Conservation (phyloP, 2,113 vertebrate species). For the Lampris incognitus region DNA sequence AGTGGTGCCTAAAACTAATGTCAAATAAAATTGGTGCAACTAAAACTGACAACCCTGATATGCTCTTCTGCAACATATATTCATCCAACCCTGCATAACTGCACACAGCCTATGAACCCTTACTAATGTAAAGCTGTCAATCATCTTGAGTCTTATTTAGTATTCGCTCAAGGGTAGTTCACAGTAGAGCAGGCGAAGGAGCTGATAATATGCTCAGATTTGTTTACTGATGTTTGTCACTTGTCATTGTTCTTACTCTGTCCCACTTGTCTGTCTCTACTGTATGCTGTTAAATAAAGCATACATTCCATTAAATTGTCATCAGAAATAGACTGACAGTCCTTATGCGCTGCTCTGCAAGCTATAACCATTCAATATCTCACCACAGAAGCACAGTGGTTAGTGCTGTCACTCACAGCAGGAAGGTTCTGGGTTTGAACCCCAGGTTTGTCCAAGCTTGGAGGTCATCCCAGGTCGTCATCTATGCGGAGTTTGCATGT, state of each 20-base stretch:
- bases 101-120: background rate
- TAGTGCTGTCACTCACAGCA: no score
- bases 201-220: background rate
- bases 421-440: no score
- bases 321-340: background rate
- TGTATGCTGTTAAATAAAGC: conserved; percentile 24
- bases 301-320: background rate
- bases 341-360: conserved; percentile 20
- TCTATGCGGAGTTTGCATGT: no score
- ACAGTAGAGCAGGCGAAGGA: background rate
- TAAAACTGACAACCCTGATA: background rate
- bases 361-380: conserved; percentile 3
- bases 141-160: background rate
- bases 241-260: background rate
- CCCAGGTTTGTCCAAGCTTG: no score
- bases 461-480: no score
- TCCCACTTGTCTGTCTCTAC: background rate
- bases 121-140: background rate
- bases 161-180: conserved; percentile 11
- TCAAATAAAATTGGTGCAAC: conserved; percentile 3
- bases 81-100: background rate
- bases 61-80: background rate
- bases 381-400: no score
- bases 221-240: conserved; percentile 15
- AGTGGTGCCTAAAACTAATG: background rate